Conservation (phyloP, 64 coral and sea anemone genomes). For the Anthopleura sola region DNA sequence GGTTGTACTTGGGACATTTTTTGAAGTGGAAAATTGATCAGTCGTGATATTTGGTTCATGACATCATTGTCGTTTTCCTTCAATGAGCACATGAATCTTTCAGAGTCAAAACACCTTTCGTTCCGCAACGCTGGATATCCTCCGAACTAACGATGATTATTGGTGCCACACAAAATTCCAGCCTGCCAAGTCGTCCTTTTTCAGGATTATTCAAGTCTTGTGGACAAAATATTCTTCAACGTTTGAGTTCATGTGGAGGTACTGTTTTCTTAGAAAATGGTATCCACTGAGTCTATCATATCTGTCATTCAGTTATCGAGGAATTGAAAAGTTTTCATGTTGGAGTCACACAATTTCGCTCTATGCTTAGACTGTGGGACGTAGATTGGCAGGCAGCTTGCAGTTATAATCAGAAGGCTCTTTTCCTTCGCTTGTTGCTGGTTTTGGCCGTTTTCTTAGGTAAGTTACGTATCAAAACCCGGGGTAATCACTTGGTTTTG, state of each 20-base stretch:
- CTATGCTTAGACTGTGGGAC: constrained; percentile 25
- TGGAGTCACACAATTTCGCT: neutral
- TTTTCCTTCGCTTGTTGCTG: neutral
- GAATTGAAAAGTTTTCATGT: constrained; percentile 24
- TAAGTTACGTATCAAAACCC: neutral
- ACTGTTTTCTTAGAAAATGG: neutral
- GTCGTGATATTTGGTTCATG: constrained; percentile 11
- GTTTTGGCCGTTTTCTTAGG: neutral
- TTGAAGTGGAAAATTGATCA: neutral
- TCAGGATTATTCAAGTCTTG: neutral
- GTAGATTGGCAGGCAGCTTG: neutral
- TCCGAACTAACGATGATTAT: neutral
- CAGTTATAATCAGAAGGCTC: neutral
- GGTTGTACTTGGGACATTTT: neutral
- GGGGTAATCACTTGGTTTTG: neutral
- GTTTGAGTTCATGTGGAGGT: neutral
- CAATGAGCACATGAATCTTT: constrained; percentile 37
- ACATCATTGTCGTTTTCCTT: constrained; percentile 32
- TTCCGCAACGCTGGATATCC: constrained; percentile 17
- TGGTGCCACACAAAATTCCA: neutral
- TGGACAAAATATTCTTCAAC: neutral
- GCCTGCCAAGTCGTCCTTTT: neutral
- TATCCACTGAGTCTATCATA: neutral
- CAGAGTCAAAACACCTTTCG: constrained; percentile 7
- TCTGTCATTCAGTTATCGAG: neutral